Evolutionary conservation across 2,888 invertebrate species (phyloP).

Genomic region (Micropterix aruncella): DNA sequence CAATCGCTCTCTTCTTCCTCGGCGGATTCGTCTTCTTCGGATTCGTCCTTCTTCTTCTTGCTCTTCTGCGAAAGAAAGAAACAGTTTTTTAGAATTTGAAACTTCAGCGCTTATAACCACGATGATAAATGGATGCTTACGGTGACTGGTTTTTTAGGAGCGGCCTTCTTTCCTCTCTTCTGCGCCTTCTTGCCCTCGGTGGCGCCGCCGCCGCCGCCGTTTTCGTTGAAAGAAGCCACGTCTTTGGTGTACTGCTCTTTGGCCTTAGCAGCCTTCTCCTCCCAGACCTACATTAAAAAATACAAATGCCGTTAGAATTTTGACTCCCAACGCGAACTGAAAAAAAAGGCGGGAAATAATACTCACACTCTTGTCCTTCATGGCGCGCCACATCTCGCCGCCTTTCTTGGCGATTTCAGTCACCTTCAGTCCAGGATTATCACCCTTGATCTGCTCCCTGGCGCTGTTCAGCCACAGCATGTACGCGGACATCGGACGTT

Average conservation of each 20-base stretch:
- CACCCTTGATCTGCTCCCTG: constrained; percentile 76
- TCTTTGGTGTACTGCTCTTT: constrained; percentile 83
- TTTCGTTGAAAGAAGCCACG: constrained; percentile 80
- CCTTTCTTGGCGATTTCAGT: constrained; percentile 91
- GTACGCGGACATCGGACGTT: constrained; percentile 84
- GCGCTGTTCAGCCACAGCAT: constrained; percentile 91
- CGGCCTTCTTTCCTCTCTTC: constrained; percentile 31
- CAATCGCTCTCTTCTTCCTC: constrained; percentile 53
- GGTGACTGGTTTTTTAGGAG: constrained; percentile 22
- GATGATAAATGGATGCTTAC: constrained; percentile 13
- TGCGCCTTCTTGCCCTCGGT: constrained; percentile 44
- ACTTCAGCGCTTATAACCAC: no score
- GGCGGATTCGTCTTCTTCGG: constrained; percentile 48
- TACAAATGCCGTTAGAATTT: constrained; percentile 5
- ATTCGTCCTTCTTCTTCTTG: constrained; percentile 48
- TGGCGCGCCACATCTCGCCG: constrained; percentile 88
- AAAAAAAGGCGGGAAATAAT: constrained; percentile 9
- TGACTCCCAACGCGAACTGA: constrained; percentile 1
- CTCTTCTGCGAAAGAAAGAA: constrained; percentile 22
- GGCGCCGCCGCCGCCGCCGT: constrained; percentile 49
- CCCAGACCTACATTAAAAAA: constrained; percentile 60
- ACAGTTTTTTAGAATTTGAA: neutral
- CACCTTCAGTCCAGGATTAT: constrained; percentile 81
- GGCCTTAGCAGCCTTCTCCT: constrained; percentile 72
- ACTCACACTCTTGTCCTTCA: constrained; percentile 75